These are phyloP conservation scores for Atta colombica DNA, from an alignment of 1,140 invertebrate genomes.

Conservation along the genomic window DNA sequence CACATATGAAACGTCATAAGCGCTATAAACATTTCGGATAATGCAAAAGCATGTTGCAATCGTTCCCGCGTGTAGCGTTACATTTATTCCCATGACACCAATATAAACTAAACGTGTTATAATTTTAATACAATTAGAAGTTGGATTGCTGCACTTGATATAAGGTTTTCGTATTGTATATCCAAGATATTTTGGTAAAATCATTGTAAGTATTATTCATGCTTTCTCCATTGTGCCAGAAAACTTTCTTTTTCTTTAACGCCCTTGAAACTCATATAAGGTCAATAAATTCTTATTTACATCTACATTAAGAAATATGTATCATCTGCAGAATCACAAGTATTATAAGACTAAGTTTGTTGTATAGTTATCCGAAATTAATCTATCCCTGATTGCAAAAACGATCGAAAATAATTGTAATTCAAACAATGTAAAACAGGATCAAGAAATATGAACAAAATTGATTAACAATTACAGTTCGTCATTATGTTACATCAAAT, in stretches of 20 bases:
- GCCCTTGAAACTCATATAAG: background rate
- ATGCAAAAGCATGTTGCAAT: slow-evolving; percentile 8
- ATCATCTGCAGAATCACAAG: slow-evolving; percentile 3
- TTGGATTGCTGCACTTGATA: background rate
- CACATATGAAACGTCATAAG: background rate
- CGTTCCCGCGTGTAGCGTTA: background rate
- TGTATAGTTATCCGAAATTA: background rate
- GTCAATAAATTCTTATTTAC: slow-evolving; percentile 28
- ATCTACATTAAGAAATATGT: background rate
- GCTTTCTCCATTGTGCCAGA: background rate
- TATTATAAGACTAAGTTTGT: slow-evolving; percentile 13
- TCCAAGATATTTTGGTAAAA: background rate
- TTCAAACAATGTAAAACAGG: background rate
- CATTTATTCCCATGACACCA: slow-evolving; percentile 2
- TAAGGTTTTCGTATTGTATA: background rate
- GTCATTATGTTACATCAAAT: background rate
- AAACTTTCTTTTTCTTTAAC: slow-evolving; percentile 5
- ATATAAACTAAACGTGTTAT: slow-evolving; percentile 45
- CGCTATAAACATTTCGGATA: slow-evolving; percentile 18
- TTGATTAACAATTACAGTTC: background rate
- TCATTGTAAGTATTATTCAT: background rate
- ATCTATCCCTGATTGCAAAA: background rate
- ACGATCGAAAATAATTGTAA: slow-evolving; percentile 1
- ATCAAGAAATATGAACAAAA: background rate
- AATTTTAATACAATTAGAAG: slow-evolving; percentile 37